Evolutionary conservation across 2,797 vertebrate genomes (phyloP), one percentile per base, ranked within the genome.

Genomic region (Gambelia wislizenii): DNA sequence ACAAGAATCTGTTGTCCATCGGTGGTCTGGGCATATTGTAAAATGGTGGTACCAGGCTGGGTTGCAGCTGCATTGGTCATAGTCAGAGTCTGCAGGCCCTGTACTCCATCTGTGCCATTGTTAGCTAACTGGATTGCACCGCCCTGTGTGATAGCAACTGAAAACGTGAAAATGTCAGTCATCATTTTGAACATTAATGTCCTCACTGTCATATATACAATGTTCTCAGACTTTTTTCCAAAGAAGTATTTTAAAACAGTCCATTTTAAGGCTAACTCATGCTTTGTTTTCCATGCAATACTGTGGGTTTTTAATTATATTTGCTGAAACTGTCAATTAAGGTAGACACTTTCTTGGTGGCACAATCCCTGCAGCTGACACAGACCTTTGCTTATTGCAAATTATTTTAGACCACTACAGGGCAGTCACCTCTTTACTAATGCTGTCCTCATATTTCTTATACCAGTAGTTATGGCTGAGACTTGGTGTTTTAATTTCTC

Each of bases 1-100:
- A 99, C 98, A 36, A 99, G 97, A 95, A 99, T 99, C 96, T 99
- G 99, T 95, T 99, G 99, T 42, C 99, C 99, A 0, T 99, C 99
- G 33, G 98, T 99, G 93, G 99, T 99, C 97, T 99, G 99, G 86
- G 99, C 99, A 74, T 99, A 99, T 92, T 99, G 99, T 87, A 99
- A 98, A 96, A 99, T 99, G 95, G 99, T 99, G 91, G 99, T 97
- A 7, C 99, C 98, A 0, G 97, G 96, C 87, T 99, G 99, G 52
- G 97, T 97, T 52, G 97, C 97, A 5, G 97, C 97, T 79, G 99
- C 97, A 76, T 99, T 99, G 91, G 98, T 98, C 99, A 99, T 99
- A 27, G 99, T 99, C 93, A 99, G 96, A 0, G 99, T 98, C 96
- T 99, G 99, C 92, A 99, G 98, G 87, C 99, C 98, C 95, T 99